phyloP scores from a whole-genome alignment of 2,888 invertebrate species.

The Dolichopus griseipennis region DNA sequence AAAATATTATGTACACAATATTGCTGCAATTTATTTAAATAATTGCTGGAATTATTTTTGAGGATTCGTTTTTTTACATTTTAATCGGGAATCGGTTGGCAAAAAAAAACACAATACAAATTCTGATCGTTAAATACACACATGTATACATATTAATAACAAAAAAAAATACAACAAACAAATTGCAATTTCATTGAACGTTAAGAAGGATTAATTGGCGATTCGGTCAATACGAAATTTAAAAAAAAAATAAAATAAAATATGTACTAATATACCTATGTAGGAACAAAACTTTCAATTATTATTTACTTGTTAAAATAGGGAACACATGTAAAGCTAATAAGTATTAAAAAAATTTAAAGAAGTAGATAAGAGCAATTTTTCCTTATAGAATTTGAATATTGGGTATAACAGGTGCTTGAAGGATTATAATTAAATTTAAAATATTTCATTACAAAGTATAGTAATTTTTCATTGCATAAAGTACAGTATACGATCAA shows the following conservation, averaged over 20 bases:
- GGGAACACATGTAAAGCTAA: not conserved
- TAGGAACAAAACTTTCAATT: not conserved
- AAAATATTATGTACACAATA: not conserved
- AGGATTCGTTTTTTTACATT: not conserved
- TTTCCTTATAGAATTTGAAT: not conserved
- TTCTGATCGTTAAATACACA: not conserved
- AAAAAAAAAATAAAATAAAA: no score
- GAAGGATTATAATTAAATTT: not conserved
- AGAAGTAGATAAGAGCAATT: not conserved
- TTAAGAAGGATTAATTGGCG: constrained; percentile 3
- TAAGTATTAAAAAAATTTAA: not conserved
- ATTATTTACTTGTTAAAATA: not conserved
- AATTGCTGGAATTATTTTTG: constrained; percentile 4
- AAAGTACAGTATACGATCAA: no score
- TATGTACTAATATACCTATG: no score
- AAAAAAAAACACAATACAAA: not conserved
- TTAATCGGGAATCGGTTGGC: not conserved
- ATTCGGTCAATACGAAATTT: not conserved
- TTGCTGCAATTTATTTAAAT: constrained; percentile 3
- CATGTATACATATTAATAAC: not conserved
- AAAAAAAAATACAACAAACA: not conserved
- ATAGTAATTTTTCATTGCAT: no score
- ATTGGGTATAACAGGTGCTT: not conserved
- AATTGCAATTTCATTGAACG: not conserved
- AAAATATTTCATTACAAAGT: not conserved